Base-by-base conservation (phyloP, 1,140 invertebrate genomes). In the Dryas iulia region DNA sequence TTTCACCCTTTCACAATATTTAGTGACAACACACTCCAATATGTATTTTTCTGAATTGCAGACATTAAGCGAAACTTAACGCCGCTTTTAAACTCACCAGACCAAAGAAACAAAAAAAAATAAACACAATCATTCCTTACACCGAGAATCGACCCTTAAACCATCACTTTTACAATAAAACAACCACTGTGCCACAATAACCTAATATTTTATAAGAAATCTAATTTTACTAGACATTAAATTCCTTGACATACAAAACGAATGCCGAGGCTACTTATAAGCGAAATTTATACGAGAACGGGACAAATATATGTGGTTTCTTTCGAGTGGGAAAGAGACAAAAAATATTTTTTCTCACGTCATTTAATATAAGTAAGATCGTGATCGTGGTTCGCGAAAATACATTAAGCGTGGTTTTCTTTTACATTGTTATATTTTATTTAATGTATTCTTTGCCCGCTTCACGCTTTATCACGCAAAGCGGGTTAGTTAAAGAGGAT, bases 281-380 rank as follows among this genome's bases (percentile, higher is more conserved):
- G 28, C 35, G 47, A 54, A 67, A 60, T 67, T 31, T 67, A 60
- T 59, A 54, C 7, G 28, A 53, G 61, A 66, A 33, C 35, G 59
- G 24, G 66, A 73, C 12, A 23, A 25, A 24, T 3, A 23, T 23
- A 73, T 21, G 8, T 18, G 4, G 21, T 3, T 25, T 23, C 26
- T 11, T 25, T 11, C 2, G 11, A n/a, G 59, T 26, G 31, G 11
- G 62, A 72, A 57, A 59, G 62, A 56, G 74, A 77, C 28, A 53
- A 69, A 69, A 63, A 73, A 74, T 71, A 78, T 73, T 83, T 83
- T 83, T 83, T 85, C 76, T 71, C 81, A 85, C 81, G 70, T 83
- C 79, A 80, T 82, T 83, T 85, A 80, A 80, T 82, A 76, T 70
- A 67, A 71, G 60, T 72, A 69, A 70, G 69, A 39, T 62, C 58